A percentile compares a stretch with the other conserved stretches of the same genome.
These are phyloP conservation scores for Callionymus lyra DNA, from an alignment of 2,113 vertebrate species.

Conservation along the genomic window DNA sequence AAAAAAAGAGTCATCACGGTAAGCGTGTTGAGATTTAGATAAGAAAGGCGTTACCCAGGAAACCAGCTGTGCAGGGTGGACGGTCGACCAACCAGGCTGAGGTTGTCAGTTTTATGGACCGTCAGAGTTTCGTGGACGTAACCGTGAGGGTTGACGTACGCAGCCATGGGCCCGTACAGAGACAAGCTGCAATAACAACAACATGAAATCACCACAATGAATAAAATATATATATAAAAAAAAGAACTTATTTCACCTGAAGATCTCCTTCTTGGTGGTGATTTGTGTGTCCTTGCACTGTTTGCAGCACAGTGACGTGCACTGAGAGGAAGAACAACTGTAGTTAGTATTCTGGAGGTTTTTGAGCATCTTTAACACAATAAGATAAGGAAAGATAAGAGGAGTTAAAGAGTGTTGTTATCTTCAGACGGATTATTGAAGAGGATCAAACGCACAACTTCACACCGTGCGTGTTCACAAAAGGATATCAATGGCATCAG, in stretches of 20 bases:
- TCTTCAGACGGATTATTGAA: too few relatives aligned
- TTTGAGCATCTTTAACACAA: neutral
- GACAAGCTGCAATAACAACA: slow-evolving; percentile 72
- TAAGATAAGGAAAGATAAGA: neutral
- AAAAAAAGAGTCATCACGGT: too few relatives aligned
- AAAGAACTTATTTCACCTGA: slow-evolving; percentile 74
- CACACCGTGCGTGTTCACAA: too few relatives aligned
- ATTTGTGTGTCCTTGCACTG: slow-evolving; percentile 95
- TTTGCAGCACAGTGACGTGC: slow-evolving; percentile 93
- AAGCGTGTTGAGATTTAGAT: too few relatives aligned
- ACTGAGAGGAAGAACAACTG: slow-evolving; percentile 64
- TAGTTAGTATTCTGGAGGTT: too few relatives aligned
- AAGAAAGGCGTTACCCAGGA: slow-evolving; percentile 93
- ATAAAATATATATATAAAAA: neutral
- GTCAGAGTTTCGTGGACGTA: slow-evolving; percentile 95
- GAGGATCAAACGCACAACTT: too few relatives aligned
- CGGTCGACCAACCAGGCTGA: slow-evolving; percentile 82
- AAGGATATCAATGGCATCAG: too few relatives aligned
- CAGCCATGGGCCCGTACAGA: slow-evolving; percentile 93
- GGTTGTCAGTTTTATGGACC: slow-evolving; percentile 87
- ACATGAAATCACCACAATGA: neutral
- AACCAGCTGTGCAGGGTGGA: slow-evolving; percentile 98
- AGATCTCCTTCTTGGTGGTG: slow-evolving; percentile 97
- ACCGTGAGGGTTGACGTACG: slow-evolving; percentile 94
- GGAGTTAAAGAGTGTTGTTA: too few relatives aligned